phyloP scores from a whole-genome alignment of 2,888 invertebrate species.

The Macrosiphum euphorbiae region DNA sequence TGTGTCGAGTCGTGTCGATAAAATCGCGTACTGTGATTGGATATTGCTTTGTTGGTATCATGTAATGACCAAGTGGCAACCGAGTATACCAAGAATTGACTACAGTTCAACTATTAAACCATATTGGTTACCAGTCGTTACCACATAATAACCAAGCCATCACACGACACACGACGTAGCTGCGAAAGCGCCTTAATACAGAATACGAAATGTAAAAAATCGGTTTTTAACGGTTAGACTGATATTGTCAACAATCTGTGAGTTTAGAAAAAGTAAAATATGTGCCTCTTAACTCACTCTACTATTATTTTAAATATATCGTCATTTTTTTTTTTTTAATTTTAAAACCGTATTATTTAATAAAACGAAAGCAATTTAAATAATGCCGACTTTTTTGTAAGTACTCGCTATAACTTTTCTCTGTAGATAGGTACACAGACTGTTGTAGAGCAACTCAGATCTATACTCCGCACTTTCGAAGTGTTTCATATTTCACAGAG shows the following conservation, averaged over 20 bases:
- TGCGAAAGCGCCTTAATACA: no score
- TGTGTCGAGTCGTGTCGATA: no score
- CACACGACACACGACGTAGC: no score
- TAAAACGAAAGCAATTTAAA: not conserved
- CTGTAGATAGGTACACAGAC: not conserved
- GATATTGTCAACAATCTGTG: not conserved
- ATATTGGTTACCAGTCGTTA: no score
- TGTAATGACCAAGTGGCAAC: no score
- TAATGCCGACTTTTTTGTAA: not conserved
- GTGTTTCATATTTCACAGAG: not conserved
- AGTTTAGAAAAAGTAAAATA: not conserved
- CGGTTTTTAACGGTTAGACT: not conserved
- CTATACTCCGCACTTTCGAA: not conserved
- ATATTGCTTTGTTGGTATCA: no score
- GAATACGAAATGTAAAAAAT: not conserved
- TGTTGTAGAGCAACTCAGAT: not conserved
- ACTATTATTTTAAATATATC: not conserved
- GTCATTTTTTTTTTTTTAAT: not conserved
- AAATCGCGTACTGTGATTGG: no score
- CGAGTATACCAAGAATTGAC: no score
- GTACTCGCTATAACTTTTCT: not conserved
- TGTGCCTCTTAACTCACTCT: not conserved
- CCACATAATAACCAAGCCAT: no score
- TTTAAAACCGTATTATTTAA: not conserved
- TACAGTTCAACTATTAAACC: no score